Evolutionary conservation across 2,113 vertebrate genomes (phyloP), one percentile per base, ranked within the genome.

Genomic region (Cyrtonyx montezumae): DNA sequence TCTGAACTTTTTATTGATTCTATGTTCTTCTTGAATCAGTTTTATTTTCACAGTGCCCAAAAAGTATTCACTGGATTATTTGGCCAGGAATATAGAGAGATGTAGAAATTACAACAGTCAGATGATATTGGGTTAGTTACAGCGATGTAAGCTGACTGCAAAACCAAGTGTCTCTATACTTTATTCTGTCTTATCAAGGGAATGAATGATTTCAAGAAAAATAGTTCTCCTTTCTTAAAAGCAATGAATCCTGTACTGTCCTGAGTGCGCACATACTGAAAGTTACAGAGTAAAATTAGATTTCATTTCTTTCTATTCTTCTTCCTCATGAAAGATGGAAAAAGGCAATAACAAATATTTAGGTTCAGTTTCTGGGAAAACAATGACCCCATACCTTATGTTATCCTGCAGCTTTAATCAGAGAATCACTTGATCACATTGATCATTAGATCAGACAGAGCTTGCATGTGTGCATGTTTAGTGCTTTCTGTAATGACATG

Each of bases 391-490:
- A 5, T 61, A 74, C 43, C 28, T 75, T 59, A 36, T 43, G 58
- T 30, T 68, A 65, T 65, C 80, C 66, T 76, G 40, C 53, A 43
- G 66, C 75, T 91, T 93, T 84, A 71, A 65, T 61, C 61, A 43
- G 76, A 81, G 56, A 43, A 43, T 78, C 66, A 20, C 69, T 71
- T 76, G 77, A 65, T 84, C 58, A 69, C 30, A 71, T 59, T 71
- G 76, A 90, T 96, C 82, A 40, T 69, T 45, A 67, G 76, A 63
- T 86, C 56, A 80, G 85, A 46, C 61, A 55, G 61, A 95, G 86
- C 87, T 93, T 90, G 66, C 70, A 48, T 76, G 32, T 55, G 40
- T 79, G 14, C 46, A 1, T 9, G 9, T 59, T 56, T 13, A 48
- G 83, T 74, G 46, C 61, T 46, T 82, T 49, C 90, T 40, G 6